Percentiles rank a stretch among this genome's conserved stretches.
These are phyloP conservation scores for Zaprionus gabonicus DNA, from an alignment of 1,140 invertebrate genomes.

Conservation along the genomic window DNA sequence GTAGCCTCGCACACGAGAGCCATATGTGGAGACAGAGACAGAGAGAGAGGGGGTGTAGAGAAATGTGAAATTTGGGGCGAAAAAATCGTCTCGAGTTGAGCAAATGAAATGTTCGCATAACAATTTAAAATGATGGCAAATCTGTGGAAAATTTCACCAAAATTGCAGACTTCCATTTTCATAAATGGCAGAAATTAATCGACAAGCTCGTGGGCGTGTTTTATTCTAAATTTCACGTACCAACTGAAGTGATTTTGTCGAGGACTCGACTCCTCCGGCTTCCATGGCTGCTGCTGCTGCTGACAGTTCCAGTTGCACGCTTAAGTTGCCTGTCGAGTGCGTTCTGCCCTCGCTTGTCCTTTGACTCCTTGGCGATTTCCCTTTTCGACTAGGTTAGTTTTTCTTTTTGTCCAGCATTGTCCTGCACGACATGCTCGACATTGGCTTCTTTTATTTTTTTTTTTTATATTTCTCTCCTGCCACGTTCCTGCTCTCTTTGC, in stretches of 20 bases:
- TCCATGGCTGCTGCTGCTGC: slow-evolving; percentile 16
- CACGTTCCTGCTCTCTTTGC: background rate
- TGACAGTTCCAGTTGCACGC: slow-evolving; percentile 33
- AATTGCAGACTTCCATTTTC: background rate
- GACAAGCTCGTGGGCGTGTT: slow-evolving; percentile 7
- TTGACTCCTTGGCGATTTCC: slow-evolving; percentile 29
- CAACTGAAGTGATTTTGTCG: slow-evolving; percentile 13
- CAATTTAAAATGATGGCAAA: slow-evolving; percentile 29
- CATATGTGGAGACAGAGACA: slow-evolving; percentile 6
- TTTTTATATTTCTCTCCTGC: background rate
- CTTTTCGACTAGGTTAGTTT: slow-evolving; percentile 36
- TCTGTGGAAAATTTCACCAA: background rate
- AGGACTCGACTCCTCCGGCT: background rate
- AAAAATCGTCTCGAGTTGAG: background rate
- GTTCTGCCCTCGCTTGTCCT: slow-evolving; percentile 24
- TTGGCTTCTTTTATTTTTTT: slow-evolving; percentile 10
- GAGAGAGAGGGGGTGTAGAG: background rate
- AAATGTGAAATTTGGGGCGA: background rate
- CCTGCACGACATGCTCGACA: slow-evolving; percentile 14
- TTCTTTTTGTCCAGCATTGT: slow-evolving; percentile 27
- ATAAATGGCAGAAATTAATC: slow-evolving; percentile 26
- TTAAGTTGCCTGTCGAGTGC: slow-evolving; percentile 30
- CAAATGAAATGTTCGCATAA: background rate
- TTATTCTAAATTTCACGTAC: slow-evolving; percentile 27
- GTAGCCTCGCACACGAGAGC: background rate